These are phyloP conservation scores for Kuschelorhynchus macadamiae DNA, from an alignment of 2,888 invertebrate species.

Conservation along the genomic window DNA sequence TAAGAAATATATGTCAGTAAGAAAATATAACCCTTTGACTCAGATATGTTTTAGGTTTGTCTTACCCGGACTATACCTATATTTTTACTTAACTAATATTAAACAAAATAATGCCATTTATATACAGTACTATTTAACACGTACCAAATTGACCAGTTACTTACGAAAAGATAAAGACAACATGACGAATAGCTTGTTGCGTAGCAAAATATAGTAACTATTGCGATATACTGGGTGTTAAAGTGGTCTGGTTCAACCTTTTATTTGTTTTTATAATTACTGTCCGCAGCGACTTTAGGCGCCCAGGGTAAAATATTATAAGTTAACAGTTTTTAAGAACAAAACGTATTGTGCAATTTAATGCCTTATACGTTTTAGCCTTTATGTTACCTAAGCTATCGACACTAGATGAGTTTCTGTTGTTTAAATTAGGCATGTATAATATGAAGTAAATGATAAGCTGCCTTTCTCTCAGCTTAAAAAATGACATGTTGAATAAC, in stretches of 20 bases:
- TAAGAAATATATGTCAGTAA: no score
- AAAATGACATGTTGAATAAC: no score
- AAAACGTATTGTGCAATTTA: constrained; percentile 17
- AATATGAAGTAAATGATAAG: no score
- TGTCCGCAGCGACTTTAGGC: constrained; percentile 18
- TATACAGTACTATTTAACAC: constrained; percentile 38
- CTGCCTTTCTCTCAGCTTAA: no score
- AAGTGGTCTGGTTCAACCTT: constrained; percentile 27
- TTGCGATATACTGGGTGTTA: constrained; percentile 40
- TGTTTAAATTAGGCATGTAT: no score
- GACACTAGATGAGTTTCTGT: no score
- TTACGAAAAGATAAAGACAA: constrained; percentile 41
- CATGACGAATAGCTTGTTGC: constrained; percentile 39
- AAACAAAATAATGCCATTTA: constrained; percentile 15
- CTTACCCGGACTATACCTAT: constrained; percentile 7
- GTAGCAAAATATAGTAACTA: constrained; percentile 25
- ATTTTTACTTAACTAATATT: constrained; percentile 6
- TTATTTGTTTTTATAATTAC: constrained; percentile 34
- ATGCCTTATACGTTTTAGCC: constrained; percentile 10
- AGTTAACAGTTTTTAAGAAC: constrained; percentile 14
- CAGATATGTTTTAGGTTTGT: no score
- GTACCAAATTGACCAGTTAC: constrained; percentile 34
- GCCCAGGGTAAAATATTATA: constrained; percentile 18
- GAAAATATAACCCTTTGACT: no score
- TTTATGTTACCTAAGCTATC: neutral